phyloP scores from a whole-genome alignment of 2,888 invertebrate species.

The Branchipolynoe longqiensis region DNA sequence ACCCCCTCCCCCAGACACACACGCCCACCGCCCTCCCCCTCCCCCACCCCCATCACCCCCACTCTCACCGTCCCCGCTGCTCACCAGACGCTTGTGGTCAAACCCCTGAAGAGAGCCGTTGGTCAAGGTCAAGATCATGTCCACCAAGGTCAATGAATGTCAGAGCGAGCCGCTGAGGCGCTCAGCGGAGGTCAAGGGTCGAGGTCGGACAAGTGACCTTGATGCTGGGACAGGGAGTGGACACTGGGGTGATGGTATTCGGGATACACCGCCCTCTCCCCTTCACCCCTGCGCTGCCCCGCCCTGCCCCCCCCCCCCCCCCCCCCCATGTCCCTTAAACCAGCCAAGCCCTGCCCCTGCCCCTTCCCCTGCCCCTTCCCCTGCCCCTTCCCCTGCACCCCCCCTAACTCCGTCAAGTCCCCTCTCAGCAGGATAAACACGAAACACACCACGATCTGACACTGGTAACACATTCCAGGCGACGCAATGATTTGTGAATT shows the following conservation, averaged over 20 bases:
- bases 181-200: slow-evolving; percentile 34
- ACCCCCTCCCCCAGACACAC: not conserved
- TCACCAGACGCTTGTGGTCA: not conserved
- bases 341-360: not conserved
- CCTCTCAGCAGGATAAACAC: too few species aligned
- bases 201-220: slow-evolving; percentile 20
- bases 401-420: too few species aligned
- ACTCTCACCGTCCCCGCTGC: not conserved
- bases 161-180: slow-evolving; percentile 9
- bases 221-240: slow-evolving; percentile 30
- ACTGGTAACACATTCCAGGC: too few species aligned
- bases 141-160: slow-evolving; percentile 35
- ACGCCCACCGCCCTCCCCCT: not conserved
- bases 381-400: too few species aligned
- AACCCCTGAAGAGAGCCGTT: slow-evolving; percentile 36
- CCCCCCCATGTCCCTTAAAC: not conserved
- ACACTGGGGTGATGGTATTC: not conserved
- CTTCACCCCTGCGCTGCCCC: too few species aligned
- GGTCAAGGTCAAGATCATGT: too few species aligned
- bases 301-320: not conserved
- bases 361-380: too few species aligned
- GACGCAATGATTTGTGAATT: too few species aligned
- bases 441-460: too few species aligned
- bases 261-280: too few species aligned
- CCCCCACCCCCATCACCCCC: not conserved